Evolutionary conservation across 2,797 vertebrate genomes (phyloP), one percentile per base, ranked within the genome.

Genomic region (Pachyuromys duprasi): DNA sequence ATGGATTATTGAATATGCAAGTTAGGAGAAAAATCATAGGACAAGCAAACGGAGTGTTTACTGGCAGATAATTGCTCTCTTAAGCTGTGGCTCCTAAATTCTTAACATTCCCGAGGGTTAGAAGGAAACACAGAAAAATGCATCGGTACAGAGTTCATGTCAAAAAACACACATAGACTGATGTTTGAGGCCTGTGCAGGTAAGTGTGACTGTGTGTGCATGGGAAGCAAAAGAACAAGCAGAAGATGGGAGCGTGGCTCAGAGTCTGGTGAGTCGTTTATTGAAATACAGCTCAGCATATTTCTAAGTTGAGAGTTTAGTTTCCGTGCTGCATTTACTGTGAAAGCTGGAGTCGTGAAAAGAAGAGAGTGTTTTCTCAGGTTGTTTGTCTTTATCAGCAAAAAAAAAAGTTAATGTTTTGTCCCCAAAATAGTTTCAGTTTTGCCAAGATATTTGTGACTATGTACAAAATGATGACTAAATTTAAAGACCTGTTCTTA

Each of bases 61-160:
- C 98, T 98, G 98, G 98, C 98, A 98, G 98, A 98, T 98, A 98
- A 98, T 98, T 98, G 97, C 97, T 97, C 98, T 98, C 98, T 98
- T 98, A 98, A 98, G 97, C 98, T 97, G 97, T 98, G 98, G 98
- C 98, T 97, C 98, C 98, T 98, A 98, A 98, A 98, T 99, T 98
- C 98, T 98, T 98, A 97, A 95, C 98, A 98, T 98, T 98, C 98
- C 98, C 98, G 96, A 98, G 97, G 97, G 96, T 96, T 98, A 98
- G 97, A 98, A 98, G 97, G 94, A 97, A 97, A 98, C 96, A 97
- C 96, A 96, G 95, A 97, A 98, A 98, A 98, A 98, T 97, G 97
- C 98, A 97, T 98, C 97, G 70, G 97, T 98, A 94, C 97, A 97
- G 97, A 97, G 95, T 98, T 97, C 98, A 98, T 98, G 97, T 96